phyloP scores from a whole-genome alignment of 2,888 invertebrate genomes.

The Hetaerina titia region DNA sequence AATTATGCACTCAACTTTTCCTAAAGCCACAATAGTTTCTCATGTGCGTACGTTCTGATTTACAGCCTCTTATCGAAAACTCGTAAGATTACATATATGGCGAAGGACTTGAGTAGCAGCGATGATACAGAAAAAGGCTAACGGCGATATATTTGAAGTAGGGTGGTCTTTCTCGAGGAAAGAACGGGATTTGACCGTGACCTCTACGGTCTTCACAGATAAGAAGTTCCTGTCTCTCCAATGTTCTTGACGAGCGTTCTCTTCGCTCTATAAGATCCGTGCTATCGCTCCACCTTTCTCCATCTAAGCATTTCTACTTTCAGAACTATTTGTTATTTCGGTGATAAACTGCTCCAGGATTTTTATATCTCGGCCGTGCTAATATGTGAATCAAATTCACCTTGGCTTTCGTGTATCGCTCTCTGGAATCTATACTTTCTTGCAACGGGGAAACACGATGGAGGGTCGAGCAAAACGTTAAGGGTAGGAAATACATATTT shows the following conservation, averaged over 20 bases:
- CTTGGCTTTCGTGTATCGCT: too few species aligned
- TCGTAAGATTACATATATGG: background rate
- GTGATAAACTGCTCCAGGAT: background rate
- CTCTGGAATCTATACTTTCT: too few species aligned
- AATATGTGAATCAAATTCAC: too few species aligned
- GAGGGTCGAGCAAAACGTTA: too few species aligned
- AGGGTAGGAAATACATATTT: too few species aligned
- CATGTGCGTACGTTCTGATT: background rate
- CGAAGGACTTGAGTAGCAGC: background rate
- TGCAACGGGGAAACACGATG: too few species aligned
- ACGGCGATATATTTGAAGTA: background rate
- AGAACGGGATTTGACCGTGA: constrained; percentile 18
- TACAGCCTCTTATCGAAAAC: background rate
- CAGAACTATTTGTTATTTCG: background rate
- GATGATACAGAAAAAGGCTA: background rate
- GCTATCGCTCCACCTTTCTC: background rate
- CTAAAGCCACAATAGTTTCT: background rate
- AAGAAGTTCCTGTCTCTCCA: constrained; percentile 32
- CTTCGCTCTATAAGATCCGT: background rate
- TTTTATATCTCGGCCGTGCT: background rate
- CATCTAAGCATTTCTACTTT: background rate
- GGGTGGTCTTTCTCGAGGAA: background rate
- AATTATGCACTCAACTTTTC: too few species aligned
- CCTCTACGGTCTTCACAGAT: constrained; percentile 20
- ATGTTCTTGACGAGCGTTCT: constrained; percentile 27